phyloP scores from a whole-genome alignment of 2,113 vertebrate genomes.

The Axis porcinus region DNA sequence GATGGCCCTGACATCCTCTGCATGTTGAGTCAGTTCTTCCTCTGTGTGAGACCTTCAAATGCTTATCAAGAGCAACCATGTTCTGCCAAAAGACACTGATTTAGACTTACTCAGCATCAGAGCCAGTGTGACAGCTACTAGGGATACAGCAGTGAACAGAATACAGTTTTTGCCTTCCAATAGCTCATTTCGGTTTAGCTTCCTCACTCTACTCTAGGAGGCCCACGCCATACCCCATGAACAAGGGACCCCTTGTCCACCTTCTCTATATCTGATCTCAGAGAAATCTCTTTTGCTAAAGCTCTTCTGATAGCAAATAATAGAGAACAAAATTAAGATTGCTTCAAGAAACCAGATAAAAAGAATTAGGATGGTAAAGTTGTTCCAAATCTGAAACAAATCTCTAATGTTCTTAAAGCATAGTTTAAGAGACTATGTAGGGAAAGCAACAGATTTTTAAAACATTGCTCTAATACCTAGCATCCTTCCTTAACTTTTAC shows the following conservation, averaged over 20 bases:
- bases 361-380: neutral
- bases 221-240: neutral
- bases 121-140: neutral
- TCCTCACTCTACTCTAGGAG: neutral
- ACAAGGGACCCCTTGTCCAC: neutral
- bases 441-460: neutral
- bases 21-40: neutral
- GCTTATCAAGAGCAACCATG: neutral
- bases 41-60: neutral
- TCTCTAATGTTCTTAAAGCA: neutral
- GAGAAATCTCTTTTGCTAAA: neutral
- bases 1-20: neutral
- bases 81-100: neutral
- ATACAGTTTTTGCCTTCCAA: neutral
- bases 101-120: neutral
- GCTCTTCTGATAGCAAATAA: neutral
- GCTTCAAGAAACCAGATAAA: neutral
- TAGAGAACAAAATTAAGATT: neutral
- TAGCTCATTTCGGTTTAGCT: neutral
- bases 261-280: neutral
- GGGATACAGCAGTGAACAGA: neutral
- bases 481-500: neutral
- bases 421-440: neutral
- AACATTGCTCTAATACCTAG: neutral
- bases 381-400: neutral